phyloP scores from a whole-genome alignment of 2,888 invertebrate genomes.

The Eupithecia subfuscata region DNA sequence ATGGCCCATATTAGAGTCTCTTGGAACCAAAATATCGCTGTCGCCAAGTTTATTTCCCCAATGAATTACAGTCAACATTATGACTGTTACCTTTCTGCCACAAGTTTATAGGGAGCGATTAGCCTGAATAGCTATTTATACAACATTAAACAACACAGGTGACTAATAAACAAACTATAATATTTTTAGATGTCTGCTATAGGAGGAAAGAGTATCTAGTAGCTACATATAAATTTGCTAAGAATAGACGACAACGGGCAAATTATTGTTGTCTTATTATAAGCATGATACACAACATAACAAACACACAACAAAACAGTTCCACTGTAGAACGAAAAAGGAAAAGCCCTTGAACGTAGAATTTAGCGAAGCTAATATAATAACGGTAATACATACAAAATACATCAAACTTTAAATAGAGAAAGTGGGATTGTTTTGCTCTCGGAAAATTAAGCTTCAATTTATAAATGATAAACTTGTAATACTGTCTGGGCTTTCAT shows the following conservation, averaged over 20 bases:
- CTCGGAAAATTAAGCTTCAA: background rate
- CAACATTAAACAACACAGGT: conserved; percentile 32
- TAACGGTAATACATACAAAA: no score
- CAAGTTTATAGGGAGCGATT: conserved; percentile 29
- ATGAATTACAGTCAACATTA: conserved; percentile 25
- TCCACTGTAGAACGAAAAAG: conserved; percentile 19
- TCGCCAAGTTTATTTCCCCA: conserved; percentile 19
- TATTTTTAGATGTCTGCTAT: conserved; percentile 16
- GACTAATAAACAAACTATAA: conserved; percentile 31
- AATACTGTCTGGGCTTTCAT: background rate
- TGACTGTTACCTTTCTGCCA: conserved; percentile 11
- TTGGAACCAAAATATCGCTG: conserved; percentile 21
- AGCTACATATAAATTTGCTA: conserved; percentile 3
- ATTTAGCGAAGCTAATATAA: conserved; percentile 26
- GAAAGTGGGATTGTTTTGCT: conserved; percentile 2
- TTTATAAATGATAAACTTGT: background rate
- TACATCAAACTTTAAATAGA: conserved; percentile 2
- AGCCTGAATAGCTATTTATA: conserved; percentile 31
- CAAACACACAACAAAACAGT: background rate
- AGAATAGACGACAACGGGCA: background rate
- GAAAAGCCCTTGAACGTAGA: conserved; percentile 17
- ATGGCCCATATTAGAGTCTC: conserved; percentile 19
- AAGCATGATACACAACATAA: background rate
- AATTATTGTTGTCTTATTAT: background rate
- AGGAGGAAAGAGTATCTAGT: conserved; percentile 14